Conservation (phyloP, 2,888 invertebrate genomes). For the Melinaea menophilus region DNA sequence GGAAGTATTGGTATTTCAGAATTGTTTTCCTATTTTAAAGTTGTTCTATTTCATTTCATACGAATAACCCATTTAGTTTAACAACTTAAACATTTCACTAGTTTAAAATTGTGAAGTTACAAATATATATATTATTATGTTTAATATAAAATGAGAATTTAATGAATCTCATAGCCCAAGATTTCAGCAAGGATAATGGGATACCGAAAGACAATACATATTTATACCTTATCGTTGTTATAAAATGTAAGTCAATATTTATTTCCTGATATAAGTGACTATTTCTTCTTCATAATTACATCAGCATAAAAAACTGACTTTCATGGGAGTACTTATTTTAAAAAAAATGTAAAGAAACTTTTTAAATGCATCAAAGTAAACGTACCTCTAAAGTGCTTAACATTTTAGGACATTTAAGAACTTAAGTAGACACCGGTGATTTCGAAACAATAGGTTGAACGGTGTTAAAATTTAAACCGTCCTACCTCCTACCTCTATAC, state of each 20-base stretch:
- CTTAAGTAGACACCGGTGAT: conserved; percentile 22
- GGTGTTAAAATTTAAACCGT: background rate
- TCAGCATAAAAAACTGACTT: background rate
- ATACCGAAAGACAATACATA: too few relatives aligned
- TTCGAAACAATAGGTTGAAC: conserved; percentile 17
- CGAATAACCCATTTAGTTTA: too few relatives aligned
- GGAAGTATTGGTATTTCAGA: conserved; percentile 7
- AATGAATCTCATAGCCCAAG: too few relatives aligned
- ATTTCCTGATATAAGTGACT: too few relatives aligned
- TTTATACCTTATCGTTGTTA: too few relatives aligned
- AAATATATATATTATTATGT: too few relatives aligned
- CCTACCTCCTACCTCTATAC: background rate
- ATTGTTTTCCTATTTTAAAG: conserved; percentile 9
- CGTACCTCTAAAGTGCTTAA: conserved; percentile 11
- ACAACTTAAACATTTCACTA: too few relatives aligned
- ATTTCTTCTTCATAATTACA: too few relatives aligned
- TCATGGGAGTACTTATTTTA: background rate
- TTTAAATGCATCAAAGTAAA: conserved; percentile 3
- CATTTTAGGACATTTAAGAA: conserved; percentile 20
- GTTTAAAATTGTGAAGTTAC: too few relatives aligned
- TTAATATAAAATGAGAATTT: too few relatives aligned
- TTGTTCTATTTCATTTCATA: background rate
- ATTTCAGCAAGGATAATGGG: too few relatives aligned
- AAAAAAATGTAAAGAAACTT: background rate
- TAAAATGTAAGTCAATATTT: too few relatives aligned